phyloP scores from a whole-genome alignment of 2,797 vertebrate genomes.

The Enteromius treurensis region DNA sequence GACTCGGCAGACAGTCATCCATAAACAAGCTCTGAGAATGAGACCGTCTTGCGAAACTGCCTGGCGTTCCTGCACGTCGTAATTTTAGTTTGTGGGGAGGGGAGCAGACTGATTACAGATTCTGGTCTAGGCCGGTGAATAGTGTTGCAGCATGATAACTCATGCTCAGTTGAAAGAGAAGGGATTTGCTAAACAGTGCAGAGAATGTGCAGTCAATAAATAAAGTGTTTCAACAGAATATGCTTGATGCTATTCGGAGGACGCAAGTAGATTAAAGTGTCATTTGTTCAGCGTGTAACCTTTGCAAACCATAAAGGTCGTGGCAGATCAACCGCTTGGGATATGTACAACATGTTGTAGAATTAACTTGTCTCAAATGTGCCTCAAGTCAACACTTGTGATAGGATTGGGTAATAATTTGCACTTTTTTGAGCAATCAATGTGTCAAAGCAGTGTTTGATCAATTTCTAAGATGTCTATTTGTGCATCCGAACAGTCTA shows the following conservation, averaged over 20 bases:
- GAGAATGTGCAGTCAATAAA: slow-evolving; percentile 39
- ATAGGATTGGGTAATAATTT: background rate
- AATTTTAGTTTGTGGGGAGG: slow-evolving; percentile 22
- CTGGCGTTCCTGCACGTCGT: slow-evolving; percentile 9
- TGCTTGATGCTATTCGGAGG: slow-evolving; percentile 27
- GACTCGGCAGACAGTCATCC: slow-evolving; percentile 57
- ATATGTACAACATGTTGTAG: slow-evolving; percentile 22
- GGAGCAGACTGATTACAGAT: slow-evolving; percentile 23
- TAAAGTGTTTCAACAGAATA: slow-evolving; percentile 26
- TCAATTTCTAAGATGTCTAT: background rate
- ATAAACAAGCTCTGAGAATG: slow-evolving; percentile 34
- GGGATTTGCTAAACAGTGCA: slow-evolving; percentile 20
- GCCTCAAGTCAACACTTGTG: background rate
- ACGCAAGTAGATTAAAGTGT: slow-evolving; percentile 26
- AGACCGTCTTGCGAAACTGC: slow-evolving; percentile 13
- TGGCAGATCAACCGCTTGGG: slow-evolving; percentile 9
- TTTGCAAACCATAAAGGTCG: slow-evolving; percentile 24
- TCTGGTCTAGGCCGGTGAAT: slow-evolving; percentile 23
- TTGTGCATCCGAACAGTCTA: background rate
- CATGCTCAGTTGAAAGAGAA: slow-evolving; percentile 28
- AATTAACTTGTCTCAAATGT: background rate
- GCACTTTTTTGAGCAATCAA: background rate
- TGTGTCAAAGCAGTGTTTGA: background rate
- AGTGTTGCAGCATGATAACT: slow-evolving; percentile 36
- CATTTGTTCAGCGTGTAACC: slow-evolving; percentile 1